Conservation (phyloP, 2,888 invertebrate species). For the Epirrhoe alternata region DNA sequence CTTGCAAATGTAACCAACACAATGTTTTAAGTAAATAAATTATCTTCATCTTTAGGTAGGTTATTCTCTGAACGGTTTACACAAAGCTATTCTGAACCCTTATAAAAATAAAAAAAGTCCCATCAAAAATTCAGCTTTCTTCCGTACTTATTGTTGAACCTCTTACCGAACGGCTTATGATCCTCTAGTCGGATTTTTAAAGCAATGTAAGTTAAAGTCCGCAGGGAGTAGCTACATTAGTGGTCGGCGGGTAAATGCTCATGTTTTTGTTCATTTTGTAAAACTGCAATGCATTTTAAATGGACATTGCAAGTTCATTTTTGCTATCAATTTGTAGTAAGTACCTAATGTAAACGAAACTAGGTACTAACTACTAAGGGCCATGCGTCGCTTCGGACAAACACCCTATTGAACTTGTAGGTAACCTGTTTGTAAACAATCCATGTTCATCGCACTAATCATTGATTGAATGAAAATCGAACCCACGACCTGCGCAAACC, state of each 20-base stretch:
- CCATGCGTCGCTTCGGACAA: no score
- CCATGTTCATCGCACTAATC: no score
- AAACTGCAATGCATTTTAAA: neutral
- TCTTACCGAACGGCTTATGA: slow-evolving; percentile 58
- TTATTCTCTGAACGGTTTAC: slow-evolving; percentile 2
- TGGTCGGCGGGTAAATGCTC: neutral
- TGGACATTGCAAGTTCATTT: neutral
- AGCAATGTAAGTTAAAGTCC: slow-evolving; percentile 70
- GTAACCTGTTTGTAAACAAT: no score
- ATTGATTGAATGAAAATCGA: no score
- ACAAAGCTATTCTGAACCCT: slow-evolving; percentile 10
- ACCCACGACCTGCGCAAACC: no score
- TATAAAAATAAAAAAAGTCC: slow-evolving; percentile 35
- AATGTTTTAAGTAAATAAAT: no score
- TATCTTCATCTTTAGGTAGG: no score
- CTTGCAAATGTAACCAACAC: no score
- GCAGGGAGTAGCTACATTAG: slow-evolving; percentile 21
- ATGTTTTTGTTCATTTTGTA: neutral
- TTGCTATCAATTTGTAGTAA: no score
- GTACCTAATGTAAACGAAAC: no score
- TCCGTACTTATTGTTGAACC: slow-evolving; percentile 47
- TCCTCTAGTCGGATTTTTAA: slow-evolving; percentile 66
- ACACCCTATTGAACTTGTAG: no score
- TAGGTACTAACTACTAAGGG: no score
- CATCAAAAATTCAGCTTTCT: slow-evolving; percentile 40